Base-by-base conservation (phyloP, 2,113 vertebrate genomes). In the Protobothrops mucrosquamatus region DNA sequence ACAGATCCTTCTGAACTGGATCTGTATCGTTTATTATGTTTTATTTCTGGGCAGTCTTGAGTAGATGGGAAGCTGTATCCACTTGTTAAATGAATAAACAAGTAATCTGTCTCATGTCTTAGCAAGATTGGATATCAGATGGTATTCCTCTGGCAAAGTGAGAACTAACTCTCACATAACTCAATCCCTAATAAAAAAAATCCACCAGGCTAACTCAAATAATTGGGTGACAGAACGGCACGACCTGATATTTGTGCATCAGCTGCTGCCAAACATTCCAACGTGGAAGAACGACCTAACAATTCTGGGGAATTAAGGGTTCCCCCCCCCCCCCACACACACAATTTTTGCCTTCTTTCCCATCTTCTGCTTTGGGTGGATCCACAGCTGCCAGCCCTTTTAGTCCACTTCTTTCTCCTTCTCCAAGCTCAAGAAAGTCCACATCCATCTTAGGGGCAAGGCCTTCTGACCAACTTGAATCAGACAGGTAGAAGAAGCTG, bases 251-350 rank as follows among this genome's bases (percentile, higher is more conserved):
- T 90, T 18, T 10, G 9, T 34, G 10, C 52, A n/a, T 81, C 51
- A 54, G 20, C 54, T 11, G n/a, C 39, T 69, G 46, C 52, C 55
- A 81, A 56, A 14, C 23, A 4, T 85, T 91, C 23, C 55, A 57
- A 29, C 14, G 9, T 55, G 22, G 2, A n/a, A 64, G 56, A 64
- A n/a, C 85, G 3, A 52, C 1, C 18, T 10, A 22, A 20, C 64
- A 18, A 20, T 88, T 39, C 34, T 39, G 34, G n/a, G 34, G 39
- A 81, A 20, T 15, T 81, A 9, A 22, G 0, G 9, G 48, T 51
- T 9, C 0, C 5, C 3, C 12, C 0, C 5, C 3, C 12, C 7
- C 0, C 11, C 12, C 46, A 4, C 26, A 51, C 29, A 22, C 26
- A 51, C 29, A 22, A 9, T 52, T 57, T 51, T 24, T 52, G 22